A percentile compares a stretch with the other conserved stretches of the same genome.
Evolutionary conservation across 2,797 vertebrate species (phyloP).

Genomic region (Coluber constrictor): DNA sequence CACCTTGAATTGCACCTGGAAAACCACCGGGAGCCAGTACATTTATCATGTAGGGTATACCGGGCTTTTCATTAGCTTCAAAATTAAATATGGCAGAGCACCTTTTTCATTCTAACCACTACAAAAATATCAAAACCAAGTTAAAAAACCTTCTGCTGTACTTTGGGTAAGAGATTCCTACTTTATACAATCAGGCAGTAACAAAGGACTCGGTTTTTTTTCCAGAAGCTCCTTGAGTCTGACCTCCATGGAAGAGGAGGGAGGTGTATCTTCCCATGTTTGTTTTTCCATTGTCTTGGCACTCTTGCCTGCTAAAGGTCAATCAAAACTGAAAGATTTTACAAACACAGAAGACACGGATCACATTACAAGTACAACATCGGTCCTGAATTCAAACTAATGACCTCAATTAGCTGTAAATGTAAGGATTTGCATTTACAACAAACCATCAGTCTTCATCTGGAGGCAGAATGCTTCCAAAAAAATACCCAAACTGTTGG

Average conservation of each 20-base stretch:
- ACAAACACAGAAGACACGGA: background rate
- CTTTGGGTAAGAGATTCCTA: background rate
- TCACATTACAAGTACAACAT: background rate
- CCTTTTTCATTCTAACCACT: slow-evolving; percentile 39
- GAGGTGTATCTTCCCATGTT: background rate
- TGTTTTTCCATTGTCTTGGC: background rate
- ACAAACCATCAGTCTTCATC: background rate
- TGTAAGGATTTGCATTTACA: background rate
- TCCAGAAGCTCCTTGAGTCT: background rate
- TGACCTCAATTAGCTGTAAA: background rate
- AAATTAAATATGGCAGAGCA: slow-evolving; percentile 43
- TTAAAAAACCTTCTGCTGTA: background rate
- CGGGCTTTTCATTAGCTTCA: slow-evolving; percentile 40
- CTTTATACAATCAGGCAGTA: background rate
- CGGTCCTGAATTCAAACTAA: background rate
- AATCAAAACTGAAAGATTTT: background rate
- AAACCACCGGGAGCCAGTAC: background rate
- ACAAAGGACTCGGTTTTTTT: background rate
- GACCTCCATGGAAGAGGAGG: background rate
- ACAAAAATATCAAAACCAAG: background rate
- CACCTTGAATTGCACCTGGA: no score
- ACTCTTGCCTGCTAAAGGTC: background rate
- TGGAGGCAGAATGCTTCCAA: background rate
- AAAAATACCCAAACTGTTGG: background rate
- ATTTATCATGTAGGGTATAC: slow-evolving; percentile 21